Conservation (phyloP, 1,140 invertebrate species). For the Neoseiulus cucumeris region DNA sequence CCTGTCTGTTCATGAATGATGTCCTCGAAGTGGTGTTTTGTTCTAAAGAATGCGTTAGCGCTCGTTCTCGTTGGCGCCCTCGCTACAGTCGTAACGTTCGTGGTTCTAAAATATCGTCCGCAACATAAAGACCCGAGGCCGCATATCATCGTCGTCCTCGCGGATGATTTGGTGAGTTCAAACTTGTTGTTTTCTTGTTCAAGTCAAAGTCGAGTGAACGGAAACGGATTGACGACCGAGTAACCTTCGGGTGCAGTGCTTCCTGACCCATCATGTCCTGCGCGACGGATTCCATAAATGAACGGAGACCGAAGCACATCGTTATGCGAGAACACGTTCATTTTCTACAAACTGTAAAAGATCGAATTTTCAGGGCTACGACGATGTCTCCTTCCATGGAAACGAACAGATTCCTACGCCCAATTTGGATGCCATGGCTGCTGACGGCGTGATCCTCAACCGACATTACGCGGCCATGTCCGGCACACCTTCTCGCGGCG, state of each 20-base stretch:
- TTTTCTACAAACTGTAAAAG: too few species aligned
- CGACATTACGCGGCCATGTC: slow-evolving; percentile 56
- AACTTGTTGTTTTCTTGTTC: too few species aligned
- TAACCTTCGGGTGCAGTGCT: too few species aligned
- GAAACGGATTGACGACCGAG: too few species aligned
- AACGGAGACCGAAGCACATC: too few species aligned
- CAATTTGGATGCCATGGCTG: slow-evolving; percentile 25
- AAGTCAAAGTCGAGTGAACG: too few species aligned
- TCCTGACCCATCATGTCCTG: too few species aligned
- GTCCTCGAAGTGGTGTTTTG: background rate
- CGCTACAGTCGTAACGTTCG: background rate
- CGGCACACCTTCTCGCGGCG: slow-evolving; percentile 51
- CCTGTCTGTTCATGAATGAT: background rate
- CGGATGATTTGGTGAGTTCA: slow-evolving; percentile 11
- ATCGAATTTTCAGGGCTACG: slow-evolving; percentile 22
- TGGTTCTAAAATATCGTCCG: background rate
- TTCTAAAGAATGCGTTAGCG: background rate
- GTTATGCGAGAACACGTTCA: too few species aligned
- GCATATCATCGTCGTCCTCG: slow-evolving; percentile 13
- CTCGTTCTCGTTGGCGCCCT: background rate
- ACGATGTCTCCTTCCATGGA: slow-evolving; percentile 26
- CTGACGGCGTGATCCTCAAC: slow-evolving; percentile 37
- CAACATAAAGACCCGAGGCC: slow-evolving; percentile 10
- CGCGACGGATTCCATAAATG: too few species aligned
- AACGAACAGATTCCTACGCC: slow-evolving; percentile 26